phyloP scores from a whole-genome alignment of 2,797 vertebrate species.

The Echiichthys vipera region DNA sequence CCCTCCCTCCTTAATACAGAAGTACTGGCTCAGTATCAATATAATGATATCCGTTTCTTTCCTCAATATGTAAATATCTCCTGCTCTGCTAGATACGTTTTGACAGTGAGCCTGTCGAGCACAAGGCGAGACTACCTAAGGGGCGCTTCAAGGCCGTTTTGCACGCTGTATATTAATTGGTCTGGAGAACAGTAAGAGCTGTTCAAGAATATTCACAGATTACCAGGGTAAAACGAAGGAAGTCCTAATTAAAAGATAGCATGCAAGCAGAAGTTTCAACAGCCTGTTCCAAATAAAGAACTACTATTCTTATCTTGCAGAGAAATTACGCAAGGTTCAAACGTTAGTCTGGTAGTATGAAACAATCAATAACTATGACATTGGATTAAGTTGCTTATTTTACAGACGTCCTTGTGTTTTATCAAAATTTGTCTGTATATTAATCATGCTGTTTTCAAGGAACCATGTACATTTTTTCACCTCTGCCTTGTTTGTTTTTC shows the following conservation, averaged over 20 bases:
- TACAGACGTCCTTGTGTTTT: background rate
- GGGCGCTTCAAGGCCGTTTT: conserved; percentile 46
- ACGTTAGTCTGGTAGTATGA: conserved; percentile 2
- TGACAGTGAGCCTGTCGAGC: conserved; percentile 37
- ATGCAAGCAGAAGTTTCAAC: conserved; percentile 40
- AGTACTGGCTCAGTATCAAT: conserved; percentile 40
- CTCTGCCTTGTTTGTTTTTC: conserved; percentile 30
- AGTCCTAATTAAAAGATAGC: conserved; percentile 64
- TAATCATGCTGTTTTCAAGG: conserved; percentile 2
- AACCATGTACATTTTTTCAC: conserved; percentile 20
- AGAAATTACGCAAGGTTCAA: conserved; percentile 20
- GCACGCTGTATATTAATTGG: conserved; percentile 69
- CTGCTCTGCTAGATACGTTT: conserved; percentile 39
- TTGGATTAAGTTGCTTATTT: conserved; percentile 6
- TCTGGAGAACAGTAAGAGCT: conserved; percentile 57
- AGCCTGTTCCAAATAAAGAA: conserved; percentile 45
- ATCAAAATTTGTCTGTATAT: background rate
- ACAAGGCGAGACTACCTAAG: conserved; percentile 46
- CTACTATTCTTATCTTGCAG: conserved; percentile 47
- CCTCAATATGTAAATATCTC: conserved; percentile 52
- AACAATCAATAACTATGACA: background rate
- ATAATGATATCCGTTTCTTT: conserved; percentile 35
- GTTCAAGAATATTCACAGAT: conserved; percentile 70
- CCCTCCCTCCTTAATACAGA: conserved; percentile 28
- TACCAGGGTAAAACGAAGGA: conserved; percentile 51